Conservation (phyloP, 2,113 vertebrate species). For the Circaetus cinerascens region DNA sequence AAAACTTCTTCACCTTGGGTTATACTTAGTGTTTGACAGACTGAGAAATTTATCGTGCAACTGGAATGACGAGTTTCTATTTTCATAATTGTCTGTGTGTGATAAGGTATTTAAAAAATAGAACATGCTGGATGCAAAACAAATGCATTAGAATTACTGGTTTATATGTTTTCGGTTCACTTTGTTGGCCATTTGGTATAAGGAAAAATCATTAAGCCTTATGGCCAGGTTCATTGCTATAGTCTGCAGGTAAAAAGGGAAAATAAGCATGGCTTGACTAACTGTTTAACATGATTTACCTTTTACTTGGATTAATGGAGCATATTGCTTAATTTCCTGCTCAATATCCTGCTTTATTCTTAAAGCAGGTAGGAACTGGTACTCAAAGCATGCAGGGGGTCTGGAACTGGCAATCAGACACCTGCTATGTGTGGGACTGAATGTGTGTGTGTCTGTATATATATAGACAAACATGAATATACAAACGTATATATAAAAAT, state of each 20-base stretch:
- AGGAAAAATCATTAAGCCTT: background rate
- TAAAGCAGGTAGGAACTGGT: background rate
- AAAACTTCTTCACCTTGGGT: background rate
- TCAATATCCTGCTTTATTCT: background rate
- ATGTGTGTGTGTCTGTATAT: background rate
- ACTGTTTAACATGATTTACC: background rate
- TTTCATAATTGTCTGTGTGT: background rate
- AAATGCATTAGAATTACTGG: background rate
- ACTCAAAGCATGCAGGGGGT: background rate
- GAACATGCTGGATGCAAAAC: background rate
- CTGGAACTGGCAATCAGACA: background rate
- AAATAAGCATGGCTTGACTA: background rate
- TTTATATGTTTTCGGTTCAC: background rate
- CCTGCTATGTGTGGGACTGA: background rate
- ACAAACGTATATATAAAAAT: accelerated
- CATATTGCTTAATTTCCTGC: background rate
- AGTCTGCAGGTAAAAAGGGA: background rate
- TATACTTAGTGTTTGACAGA: background rate
- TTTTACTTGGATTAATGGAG: background rate
- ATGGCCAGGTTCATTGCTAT: background rate
- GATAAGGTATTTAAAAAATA: background rate
- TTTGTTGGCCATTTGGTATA: background rate
- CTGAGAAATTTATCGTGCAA: background rate
- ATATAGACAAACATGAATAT: background rate
- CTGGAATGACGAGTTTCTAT: background rate